phyloP scores from a whole-genome alignment of 2,113 vertebrate genomes.

The Misgurnus anguillicaudatus region DNA sequence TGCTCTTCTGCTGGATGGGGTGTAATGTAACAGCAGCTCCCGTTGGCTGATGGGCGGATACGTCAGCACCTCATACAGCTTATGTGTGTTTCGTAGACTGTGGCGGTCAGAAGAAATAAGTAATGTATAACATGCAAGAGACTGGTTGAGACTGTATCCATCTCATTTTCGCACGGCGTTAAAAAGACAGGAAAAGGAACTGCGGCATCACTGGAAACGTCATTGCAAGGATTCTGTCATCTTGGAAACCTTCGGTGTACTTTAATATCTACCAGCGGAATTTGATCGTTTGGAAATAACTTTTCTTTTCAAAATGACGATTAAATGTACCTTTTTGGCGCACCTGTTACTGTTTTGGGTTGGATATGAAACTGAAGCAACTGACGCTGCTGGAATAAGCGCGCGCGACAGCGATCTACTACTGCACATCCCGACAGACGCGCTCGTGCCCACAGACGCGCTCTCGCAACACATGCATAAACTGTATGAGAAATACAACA shows the following conservation, averaged over 20 bases:
- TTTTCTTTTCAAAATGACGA: slow-evolving; percentile 58
- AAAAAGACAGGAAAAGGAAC: neutral
- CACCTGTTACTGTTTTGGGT: slow-evolving; percentile 58
- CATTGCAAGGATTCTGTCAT: neutral
- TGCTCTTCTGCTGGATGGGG: slow-evolving; percentile 18
- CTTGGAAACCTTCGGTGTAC: neutral
- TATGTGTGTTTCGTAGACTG: slow-evolving; percentile 55
- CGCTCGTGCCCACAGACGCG: slow-evolving; percentile 72
- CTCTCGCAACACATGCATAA: slow-evolving; percentile 86
- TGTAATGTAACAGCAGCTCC: slow-evolving; percentile 44
- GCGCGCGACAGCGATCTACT: slow-evolving; percentile 51
- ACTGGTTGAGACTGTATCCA: neutral
- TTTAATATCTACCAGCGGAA: neutral
- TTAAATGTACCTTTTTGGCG: slow-evolving; percentile 53
- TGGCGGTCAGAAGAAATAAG: slow-evolving; percentile 64
- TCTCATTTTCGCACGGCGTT: neutral
- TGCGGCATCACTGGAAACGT: slow-evolving; percentile 1
- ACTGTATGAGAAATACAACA: slow-evolving; percentile 88
- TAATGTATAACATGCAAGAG: slow-evolving; percentile 51
- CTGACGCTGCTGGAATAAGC: slow-evolving; percentile 35
- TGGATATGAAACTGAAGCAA: slow-evolving; percentile 46
- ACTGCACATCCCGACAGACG: slow-evolving; percentile 44
- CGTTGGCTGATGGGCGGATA: slow-evolving; percentile 65
- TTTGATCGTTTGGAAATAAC: slow-evolving; percentile 26
- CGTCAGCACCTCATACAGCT: slow-evolving; percentile 66